phyloP scores from a whole-genome alignment of 2,113 vertebrate species.

The Camarhynchus parvulus region DNA sequence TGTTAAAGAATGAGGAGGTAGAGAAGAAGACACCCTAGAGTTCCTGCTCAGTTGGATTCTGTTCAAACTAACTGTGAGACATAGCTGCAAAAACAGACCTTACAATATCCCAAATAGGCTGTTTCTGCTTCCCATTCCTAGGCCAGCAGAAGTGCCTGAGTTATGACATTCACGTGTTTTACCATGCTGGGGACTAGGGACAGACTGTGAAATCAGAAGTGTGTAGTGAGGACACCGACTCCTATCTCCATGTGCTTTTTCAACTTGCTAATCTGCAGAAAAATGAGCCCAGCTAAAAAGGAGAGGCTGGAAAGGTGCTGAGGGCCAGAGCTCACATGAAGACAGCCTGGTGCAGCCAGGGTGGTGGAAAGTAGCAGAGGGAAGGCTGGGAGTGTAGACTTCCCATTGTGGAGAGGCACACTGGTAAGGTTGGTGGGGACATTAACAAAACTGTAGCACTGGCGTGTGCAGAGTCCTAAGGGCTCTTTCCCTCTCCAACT shows the following conservation, averaged over 20 bases:
- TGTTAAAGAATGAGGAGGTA: not conserved
- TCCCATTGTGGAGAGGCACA: rapidly evolving
- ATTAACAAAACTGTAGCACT: not conserved
- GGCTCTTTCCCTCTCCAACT: not conserved
- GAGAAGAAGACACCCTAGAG: not conserved
- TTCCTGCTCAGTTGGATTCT: not conserved
- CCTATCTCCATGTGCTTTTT: not conserved
- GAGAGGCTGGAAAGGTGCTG: not conserved
- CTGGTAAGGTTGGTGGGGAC: rapidly evolving
- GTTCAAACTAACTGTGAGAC: not conserved
- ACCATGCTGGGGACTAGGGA: rapidly evolving
- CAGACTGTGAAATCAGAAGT: not conserved
- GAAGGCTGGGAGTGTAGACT: not conserved
- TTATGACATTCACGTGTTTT: not conserved
- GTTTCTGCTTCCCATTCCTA: not conserved
- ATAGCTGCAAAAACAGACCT: not conserved
- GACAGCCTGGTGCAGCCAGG: not conserved
- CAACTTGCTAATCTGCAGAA: not conserved
- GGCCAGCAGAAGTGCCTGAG: not conserved
- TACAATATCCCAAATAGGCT: not conserved
- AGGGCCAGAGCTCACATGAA: not conserved
- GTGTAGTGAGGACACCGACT: not conserved
- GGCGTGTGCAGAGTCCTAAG: not conserved
- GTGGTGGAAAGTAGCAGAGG: not conserved
- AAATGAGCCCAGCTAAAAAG: not conserved